phyloP scores from a whole-genome alignment of 1,140 invertebrate genomes.

The Philopotamus ludificatus region DNA sequence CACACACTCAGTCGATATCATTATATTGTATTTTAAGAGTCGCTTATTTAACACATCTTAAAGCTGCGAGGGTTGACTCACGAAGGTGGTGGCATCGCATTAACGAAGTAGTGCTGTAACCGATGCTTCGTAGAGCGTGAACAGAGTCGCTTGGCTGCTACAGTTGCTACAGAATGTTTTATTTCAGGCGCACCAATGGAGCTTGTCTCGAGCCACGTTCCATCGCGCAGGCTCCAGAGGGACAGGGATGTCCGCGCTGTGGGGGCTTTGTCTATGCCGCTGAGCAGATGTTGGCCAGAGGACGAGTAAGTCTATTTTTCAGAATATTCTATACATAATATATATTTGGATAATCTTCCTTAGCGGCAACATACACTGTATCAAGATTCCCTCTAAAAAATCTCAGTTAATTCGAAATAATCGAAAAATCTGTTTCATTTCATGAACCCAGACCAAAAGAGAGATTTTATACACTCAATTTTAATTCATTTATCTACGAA shows the following conservation, averaged over 20 bases:
- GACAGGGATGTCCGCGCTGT: constrained; percentile 86
- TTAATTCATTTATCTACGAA: too few relatives aligned
- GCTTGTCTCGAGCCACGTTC: constrained; percentile 67
- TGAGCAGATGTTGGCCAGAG: constrained; percentile 89
- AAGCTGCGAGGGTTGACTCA: constrained; percentile 36
- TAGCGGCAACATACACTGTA: too few relatives aligned
- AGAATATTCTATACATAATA: too few relatives aligned
- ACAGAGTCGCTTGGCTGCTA: background rate
- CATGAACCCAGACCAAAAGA: too few relatives aligned
- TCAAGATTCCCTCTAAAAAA: too few relatives aligned
- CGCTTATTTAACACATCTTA: constrained; percentile 39
- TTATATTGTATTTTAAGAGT: constrained; percentile 6
- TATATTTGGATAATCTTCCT: too few relatives aligned
- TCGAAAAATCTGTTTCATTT: too few relatives aligned
- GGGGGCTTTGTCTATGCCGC: constrained; percentile 91
- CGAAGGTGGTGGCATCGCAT: constrained; percentile 34
- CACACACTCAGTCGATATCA: constrained; percentile 3
- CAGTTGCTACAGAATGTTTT: constrained; percentile 1
- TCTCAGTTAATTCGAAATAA: too few relatives aligned
- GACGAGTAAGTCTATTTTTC: constrained; percentile 84
- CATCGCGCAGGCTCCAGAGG: constrained; percentile 81
- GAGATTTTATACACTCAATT: too few relatives aligned
- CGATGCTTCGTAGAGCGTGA: constrained; percentile 35
- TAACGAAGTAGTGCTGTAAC: constrained; percentile 40
- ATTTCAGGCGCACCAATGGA: constrained; percentile 51